Evolutionary conservation across 2,113 vertebrate genomes (phyloP).

Genomic region (Copsychus sechellarum): DNA sequence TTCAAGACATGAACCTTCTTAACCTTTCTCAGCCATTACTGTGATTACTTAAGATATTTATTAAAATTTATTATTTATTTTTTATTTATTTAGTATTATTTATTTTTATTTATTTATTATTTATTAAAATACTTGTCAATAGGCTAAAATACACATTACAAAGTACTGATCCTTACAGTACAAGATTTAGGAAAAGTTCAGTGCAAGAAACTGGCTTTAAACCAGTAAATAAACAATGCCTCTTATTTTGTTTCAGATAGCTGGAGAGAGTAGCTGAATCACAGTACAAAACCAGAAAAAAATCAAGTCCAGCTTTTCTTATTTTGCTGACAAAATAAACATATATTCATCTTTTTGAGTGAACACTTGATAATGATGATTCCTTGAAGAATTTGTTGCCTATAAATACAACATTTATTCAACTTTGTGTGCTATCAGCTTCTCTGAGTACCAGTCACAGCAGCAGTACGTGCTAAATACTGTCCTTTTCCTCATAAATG

Average conservation of each 20-base stretch:
- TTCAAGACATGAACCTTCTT: background rate
- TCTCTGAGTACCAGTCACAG: background rate
- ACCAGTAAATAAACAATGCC: background rate
- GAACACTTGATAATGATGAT: background rate
- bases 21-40: background rate
- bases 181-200: background rate
- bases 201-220: background rate
- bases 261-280: background rate
- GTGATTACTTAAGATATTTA: background rate
- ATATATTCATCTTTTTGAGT: background rate
- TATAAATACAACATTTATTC: background rate
- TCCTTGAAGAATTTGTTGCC: background rate
- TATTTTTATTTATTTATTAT: too few relatives aligned
- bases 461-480: background rate
- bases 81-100: too few relatives aligned
- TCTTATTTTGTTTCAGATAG: background rate
- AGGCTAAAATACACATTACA: background rate
- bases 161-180: background rate
- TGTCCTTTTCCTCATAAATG: background rate
- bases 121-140: background rate
- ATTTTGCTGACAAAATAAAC: background rate
- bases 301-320: background rate
- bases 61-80: too few relatives aligned
- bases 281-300: background rate
- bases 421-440: background rate